Evolutionary conservation across 2,797 vertebrate species (phyloP).

Genomic region (Dendrocincla tyrannina): DNA sequence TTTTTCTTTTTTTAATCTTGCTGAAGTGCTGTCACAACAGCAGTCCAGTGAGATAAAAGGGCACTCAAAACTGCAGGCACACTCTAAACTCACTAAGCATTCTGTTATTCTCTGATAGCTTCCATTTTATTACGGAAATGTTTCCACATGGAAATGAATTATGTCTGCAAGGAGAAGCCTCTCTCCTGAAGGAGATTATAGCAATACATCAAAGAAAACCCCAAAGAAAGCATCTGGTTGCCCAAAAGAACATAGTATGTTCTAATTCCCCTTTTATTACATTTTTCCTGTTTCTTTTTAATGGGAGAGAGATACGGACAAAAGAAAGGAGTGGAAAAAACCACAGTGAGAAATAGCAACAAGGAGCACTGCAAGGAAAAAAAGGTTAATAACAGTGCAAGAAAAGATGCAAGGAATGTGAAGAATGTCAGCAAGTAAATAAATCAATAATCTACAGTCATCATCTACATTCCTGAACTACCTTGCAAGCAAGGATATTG

Average conservation of each 20-base stretch:
- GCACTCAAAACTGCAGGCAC: neutral
- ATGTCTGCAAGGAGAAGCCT: neutral
- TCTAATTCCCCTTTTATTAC: neutral
- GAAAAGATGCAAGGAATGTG: conserved; percentile 29
- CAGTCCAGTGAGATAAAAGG: neutral
- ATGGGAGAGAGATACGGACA: neutral
- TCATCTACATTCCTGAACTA: conserved; percentile 51
- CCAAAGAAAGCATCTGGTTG: neutral
- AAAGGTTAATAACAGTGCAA: neutral
- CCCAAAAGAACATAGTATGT: neutral
- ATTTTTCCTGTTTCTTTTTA: neutral
- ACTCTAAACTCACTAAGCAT: neutral
- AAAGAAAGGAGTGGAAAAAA: neutral
- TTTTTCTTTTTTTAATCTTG: neutral
- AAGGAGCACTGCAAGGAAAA: neutral
- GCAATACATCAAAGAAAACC: conserved; percentile 15
- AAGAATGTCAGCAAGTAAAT: conserved; percentile 51
- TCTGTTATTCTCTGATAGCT: neutral
- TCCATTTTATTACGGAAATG: conserved; percentile 10
- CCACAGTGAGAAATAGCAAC: neutral
- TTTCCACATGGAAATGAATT: neutral
- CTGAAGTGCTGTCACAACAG: neutral
- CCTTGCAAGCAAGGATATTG: conserved; percentile 14
- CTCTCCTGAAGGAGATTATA: neutral
- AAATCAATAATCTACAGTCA: conserved; percentile 49